Conservation (phyloP, 2,797 vertebrate genomes). For the Thripadectes ignobilis region DNA sequence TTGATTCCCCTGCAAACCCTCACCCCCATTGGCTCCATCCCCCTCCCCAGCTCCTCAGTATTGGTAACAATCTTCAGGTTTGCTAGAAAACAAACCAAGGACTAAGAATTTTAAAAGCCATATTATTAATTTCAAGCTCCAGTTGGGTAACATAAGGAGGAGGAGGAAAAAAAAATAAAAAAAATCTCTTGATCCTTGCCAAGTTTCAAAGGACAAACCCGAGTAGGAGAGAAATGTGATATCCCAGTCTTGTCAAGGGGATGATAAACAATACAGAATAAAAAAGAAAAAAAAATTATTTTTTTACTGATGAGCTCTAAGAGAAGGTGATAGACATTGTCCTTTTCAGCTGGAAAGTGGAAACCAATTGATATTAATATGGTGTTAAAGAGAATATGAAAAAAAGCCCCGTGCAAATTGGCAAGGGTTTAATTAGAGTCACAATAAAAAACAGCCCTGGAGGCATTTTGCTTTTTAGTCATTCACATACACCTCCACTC, state of each 20-base stretch:
- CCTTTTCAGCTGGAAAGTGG: constrained; percentile 81
- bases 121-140: constrained; percentile 24
- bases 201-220: constrained; percentile 66
- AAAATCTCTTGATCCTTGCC: neutral
- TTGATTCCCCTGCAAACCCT: neutral
- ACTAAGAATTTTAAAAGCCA: constrained; percentile 16
- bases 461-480: constrained; percentile 68
- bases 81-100: constrained; percentile 50
- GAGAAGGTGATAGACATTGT: constrained; percentile 61
- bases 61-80: constrained; percentile 31
- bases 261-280: constrained; percentile 43
- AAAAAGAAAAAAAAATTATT: neutral
- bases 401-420: constrained; percentile 53
- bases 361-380: constrained; percentile 62
- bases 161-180: neutral
- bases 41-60: constrained; percentile 75
- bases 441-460: constrained; percentile 59
- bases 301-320: constrained; percentile 19
- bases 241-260: constrained; percentile 50
- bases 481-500: constrained; percentile 55
- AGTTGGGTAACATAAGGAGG: constrained; percentile 30
- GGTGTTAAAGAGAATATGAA: constrained; percentile 52
- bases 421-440: constrained; percentile 79
- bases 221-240: constrained; percentile 50
- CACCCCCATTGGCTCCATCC: neutral